Base-by-base conservation (phyloP, 2,113 vertebrate genomes). In the Bambusicola thoracicus region DNA sequence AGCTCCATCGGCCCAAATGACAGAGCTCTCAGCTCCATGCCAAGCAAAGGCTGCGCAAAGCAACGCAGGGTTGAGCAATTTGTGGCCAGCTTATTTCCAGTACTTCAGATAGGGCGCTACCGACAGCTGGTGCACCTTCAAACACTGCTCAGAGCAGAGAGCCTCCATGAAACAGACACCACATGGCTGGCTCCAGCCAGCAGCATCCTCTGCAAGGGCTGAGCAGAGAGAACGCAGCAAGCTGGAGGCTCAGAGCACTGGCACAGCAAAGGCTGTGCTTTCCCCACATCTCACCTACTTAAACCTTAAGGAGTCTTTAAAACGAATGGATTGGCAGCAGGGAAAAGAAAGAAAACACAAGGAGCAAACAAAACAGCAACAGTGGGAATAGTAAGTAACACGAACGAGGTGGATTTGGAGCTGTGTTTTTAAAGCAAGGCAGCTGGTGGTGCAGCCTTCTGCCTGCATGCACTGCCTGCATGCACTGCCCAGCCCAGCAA, bases 21-120 rank as follows among this genome's bases (percentile, higher is more conserved):
- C 61, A n/a, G 11, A 53, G 82, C 43, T 48, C 13, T 27, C n/a
- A 1, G 12, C 1, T 9, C 13, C 38, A 46, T 1, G 11, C 0
- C 46, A 74, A 66, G 53, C 77, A 65, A 87, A 67, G 51, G 66
- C 19, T 68, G 56, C 74, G 43, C 48, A 46, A 44, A 59, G 43
- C 48, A 46, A 44, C 55, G 4, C 3, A 19, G 66, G 36, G 65
- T 1, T 6, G 73, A 89, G 81, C 78, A 38, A 85, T 76, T 43
- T 24, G 22, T 0, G 3, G 70, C 58, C 70, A 63, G 84, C 48
- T 43, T 30, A 58, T 30, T 84, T 22, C 74, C 89, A 86, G 69
- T 4, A 11, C 62, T 81, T 69, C 55, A n/a, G 84, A 32, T 61
- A 69, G 59, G 76, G 86, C 62, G 40, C 89, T 18, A 77, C 4